phyloP scores from a whole-genome alignment of 2,888 invertebrate genomes.

The Limnephilus auricula region DNA sequence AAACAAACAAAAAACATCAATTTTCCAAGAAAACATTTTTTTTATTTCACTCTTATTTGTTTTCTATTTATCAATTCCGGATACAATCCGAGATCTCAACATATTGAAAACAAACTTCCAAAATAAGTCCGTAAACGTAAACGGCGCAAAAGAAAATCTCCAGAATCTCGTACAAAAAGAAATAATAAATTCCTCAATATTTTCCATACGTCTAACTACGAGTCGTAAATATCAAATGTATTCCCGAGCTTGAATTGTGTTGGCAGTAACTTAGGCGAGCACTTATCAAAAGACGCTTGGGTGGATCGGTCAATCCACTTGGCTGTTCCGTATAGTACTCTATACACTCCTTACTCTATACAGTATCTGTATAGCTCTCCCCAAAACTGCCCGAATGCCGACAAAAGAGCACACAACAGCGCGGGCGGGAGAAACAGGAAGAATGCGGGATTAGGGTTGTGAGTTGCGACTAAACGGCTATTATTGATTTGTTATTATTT shows the following conservation, averaged over 20 bases:
- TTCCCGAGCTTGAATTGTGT: conserved; percentile 41
- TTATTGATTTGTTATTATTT: background rate
- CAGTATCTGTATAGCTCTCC: conserved; percentile 8
- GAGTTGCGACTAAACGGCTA: background rate
- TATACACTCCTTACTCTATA: background rate
- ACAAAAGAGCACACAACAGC: conserved; percentile 21
- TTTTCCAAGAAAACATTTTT: background rate
- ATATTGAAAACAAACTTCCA: background rate
- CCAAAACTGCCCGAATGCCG: conserved; percentile 45
- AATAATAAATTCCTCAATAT: conserved; percentile 33
- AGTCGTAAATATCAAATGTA: conserved; percentile 16
- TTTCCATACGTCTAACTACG: conserved; percentile 34
- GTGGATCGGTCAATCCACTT: conserved; percentile 60
- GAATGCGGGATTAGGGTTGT: background rate
- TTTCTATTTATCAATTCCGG: background rate
- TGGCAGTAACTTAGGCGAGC: conserved; percentile 56
- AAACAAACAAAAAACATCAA: background rate
- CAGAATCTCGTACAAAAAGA: background rate
- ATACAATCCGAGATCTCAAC: background rate
- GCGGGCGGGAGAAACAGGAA: background rate
- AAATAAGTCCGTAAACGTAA: conserved; percentile 23
- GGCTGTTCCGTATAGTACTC: background rate
- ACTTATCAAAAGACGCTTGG: conserved; percentile 59
- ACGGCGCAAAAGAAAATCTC: conserved; percentile 31
- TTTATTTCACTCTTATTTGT: background rate